phyloP scores from a whole-genome alignment of 2,113 vertebrate species.

The Pteronura brasiliensis region DNA sequence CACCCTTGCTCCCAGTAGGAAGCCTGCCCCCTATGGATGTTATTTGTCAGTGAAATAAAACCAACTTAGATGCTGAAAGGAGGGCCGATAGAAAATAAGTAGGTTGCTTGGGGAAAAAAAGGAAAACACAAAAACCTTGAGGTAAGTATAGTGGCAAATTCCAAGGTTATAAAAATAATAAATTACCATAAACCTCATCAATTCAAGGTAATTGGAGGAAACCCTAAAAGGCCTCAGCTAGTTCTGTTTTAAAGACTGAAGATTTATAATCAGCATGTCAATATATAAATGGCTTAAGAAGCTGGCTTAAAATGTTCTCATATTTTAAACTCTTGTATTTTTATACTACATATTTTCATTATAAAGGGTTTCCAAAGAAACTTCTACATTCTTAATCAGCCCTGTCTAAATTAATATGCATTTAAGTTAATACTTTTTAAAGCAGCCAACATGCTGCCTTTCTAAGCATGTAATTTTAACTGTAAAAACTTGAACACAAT shows the following conservation, averaged over 20 bases:
- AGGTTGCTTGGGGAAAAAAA: background rate
- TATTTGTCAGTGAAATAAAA: background rate
- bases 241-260: background rate
- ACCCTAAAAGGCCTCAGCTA: background rate
- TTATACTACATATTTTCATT: background rate
- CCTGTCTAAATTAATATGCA: background rate
- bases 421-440: slow-evolving; percentile 24
- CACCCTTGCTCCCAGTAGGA: background rate
- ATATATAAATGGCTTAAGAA: background rate
- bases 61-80: background rate
- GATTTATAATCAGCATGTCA: background rate
- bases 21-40: background rate
- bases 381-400: background rate
- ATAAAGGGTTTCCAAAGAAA: background rate
- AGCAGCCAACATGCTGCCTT: background rate
- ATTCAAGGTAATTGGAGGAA: background rate
- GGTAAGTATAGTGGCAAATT: background rate
- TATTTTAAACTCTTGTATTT: background rate
- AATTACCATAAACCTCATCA: background rate
- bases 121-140: background rate
- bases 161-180: background rate
- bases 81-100: background rate
- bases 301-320: background rate
- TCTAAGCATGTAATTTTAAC: background rate
- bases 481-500: background rate